These are phyloP conservation scores for Smithornis capensis DNA, from an alignment of 2,113 vertebrate genomes.

Conservation along the genomic window DNA sequence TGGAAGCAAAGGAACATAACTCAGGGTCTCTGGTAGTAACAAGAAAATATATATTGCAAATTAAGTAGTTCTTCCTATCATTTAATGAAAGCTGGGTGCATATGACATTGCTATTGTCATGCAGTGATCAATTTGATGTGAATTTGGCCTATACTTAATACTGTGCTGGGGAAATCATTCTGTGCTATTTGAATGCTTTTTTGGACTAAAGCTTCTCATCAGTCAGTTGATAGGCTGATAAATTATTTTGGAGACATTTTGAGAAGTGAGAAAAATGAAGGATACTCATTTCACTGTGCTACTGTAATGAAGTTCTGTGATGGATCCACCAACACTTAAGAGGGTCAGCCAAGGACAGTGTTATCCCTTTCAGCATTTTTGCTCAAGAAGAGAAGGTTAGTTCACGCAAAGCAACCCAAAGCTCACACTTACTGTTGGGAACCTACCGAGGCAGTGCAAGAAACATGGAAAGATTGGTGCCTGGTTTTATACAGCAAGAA, in stretches of 20 bases:
- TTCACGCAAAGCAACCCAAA: neutral
- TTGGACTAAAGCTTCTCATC: neutral
- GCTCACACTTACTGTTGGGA: neutral
- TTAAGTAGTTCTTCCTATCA: neutral
- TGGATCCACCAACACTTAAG: neutral
- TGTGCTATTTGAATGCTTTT: neutral
- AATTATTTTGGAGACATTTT: neutral
- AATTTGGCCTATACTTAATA: neutral
- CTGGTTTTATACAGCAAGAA: neutral
- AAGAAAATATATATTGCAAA: constrained; percentile 19
- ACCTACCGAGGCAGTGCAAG: neutral
- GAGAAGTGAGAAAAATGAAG: neutral
- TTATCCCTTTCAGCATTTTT: neutral
- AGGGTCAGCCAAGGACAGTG: neutral
- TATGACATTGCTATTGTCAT: neutral
- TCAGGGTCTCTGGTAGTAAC: neutral
- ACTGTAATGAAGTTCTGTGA: neutral
- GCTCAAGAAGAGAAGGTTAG: neutral
- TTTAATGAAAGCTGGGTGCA: neutral
- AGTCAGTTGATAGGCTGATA: neutral
- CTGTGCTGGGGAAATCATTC: neutral
- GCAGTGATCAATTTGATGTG: neutral
- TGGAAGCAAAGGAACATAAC: neutral
- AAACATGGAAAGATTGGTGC: neutral
- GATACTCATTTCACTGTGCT: neutral